Base-by-base conservation (phyloP, 2,797 vertebrate species). In the Triplophysa bombifrons region DNA sequence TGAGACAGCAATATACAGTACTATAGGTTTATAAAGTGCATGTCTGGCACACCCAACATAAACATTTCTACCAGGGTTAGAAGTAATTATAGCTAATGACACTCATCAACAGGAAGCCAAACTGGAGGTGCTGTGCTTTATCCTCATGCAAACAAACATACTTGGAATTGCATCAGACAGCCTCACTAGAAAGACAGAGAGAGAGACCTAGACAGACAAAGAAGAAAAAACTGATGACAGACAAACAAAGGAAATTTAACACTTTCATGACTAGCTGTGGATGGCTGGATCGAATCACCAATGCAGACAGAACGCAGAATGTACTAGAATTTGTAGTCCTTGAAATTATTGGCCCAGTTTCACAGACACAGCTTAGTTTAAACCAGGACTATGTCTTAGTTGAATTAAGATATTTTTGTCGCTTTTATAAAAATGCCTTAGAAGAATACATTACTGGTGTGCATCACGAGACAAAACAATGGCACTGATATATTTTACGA, bases 41-140 rank as follows among this genome's bases (percentile, higher is more conserved):
- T 60, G 34, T 38, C 70, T 48, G 73, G 44, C 84, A 82, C 80
- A 25, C 82, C 80, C 80, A 77, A 67, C 71, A 64, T 7, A 82
- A 77, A 76, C 76, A 71, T 65, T 22, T 58, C 27, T 16, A 48
- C 19, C 65, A 53, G 13, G 50, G 76, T 78, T 51, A 60, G 51
- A 61, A 30, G 14, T 25, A 83, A 80, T 78, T 70, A 76, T 50
- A 68, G 65, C 8, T 80, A 70, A 82, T 64, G 80, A 60, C 27
- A 11, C 44, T 53, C 60, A 65, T 76, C 51, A 58, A 64, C 84
- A 66, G 44, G 51, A 73, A 72, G 51, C 56, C 22, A 44, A 46
- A 70, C 74, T 25, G 17, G 16, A 41, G n/a, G 12, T 27, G 34
- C 55, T 38, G 74, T 27, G 27, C 73, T 61, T 46, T 71, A 64